Percentiles rank a stretch among this genome's conserved stretches.
Conservation (phyloP, 2,888 invertebrate species). For the Prenolepis imparis region DNA sequence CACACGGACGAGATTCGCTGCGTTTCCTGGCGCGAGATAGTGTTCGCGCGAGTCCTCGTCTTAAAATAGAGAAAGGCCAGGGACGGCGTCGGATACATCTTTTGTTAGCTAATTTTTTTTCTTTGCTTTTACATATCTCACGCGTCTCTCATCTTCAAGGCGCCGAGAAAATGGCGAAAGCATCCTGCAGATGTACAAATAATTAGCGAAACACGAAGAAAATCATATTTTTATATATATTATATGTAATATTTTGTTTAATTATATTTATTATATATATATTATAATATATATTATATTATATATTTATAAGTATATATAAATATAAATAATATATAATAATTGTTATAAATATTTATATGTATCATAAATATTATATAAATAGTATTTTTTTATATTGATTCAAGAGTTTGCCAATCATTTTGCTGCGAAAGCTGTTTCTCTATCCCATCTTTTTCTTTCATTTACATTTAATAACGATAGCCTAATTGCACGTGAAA, state of each 20-base stretch:
- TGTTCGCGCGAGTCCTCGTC: constrained; percentile 35
- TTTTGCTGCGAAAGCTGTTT: neutral
- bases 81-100: constrained; percentile 7
- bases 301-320: no score
- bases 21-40: constrained; percentile 19
- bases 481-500: neutral
- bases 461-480: neutral
- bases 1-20: constrained; percentile 17
- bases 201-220: neutral
- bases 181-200: neutral
- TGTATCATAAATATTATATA: neutral
- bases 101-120: neutral
- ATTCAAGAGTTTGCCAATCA: neutral
- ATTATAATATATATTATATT: no score
- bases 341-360: no score
- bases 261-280: no score
- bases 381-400: neutral
- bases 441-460: neutral
- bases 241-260: no score
- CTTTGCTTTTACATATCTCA: neutral
- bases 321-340: no score
- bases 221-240: no score
- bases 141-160: neutral
- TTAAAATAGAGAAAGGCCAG: constrained; percentile 50
- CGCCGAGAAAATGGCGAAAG: neutral